phyloP scores from a whole-genome alignment of 2,113 vertebrate genomes.

The Phasianus colchicus region DNA sequence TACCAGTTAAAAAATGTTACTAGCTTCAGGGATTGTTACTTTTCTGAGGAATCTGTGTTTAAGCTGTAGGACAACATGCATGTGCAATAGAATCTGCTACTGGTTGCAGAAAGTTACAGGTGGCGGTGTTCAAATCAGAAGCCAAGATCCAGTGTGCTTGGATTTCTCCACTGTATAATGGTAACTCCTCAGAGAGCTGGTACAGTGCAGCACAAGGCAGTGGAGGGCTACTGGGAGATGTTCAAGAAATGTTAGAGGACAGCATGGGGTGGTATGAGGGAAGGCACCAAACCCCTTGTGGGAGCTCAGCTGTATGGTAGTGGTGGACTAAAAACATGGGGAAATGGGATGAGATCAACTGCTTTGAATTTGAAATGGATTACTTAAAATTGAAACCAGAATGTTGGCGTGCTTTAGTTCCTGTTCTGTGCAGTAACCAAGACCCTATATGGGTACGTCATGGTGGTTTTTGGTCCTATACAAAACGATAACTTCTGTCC shows the following conservation, averaged over 20 bases:
- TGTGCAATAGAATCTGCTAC: neutral
- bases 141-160: neutral
- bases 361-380: neutral
- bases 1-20: neutral
- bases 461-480: neutral
- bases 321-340: neutral
- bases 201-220: neutral
- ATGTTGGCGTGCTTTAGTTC: neutral
- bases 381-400: neutral
- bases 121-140: neutral
- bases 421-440: neutral
- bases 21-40: neutral
- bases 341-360: neutral
- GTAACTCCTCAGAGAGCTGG: neutral
- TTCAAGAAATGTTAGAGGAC: neutral
- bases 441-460: neutral
- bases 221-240: neutral
- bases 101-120: neutral
- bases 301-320: neutral
- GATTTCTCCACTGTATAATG: neutral
- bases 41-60: neutral
- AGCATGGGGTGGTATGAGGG: neutral
- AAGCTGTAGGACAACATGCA: neutral
- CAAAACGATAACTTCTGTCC: neutral
- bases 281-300: neutral